These are phyloP conservation scores for Siphonodentalium dalli DNA, from an alignment of 2,888 invertebrate species.

Conservation along the genomic window DNA sequence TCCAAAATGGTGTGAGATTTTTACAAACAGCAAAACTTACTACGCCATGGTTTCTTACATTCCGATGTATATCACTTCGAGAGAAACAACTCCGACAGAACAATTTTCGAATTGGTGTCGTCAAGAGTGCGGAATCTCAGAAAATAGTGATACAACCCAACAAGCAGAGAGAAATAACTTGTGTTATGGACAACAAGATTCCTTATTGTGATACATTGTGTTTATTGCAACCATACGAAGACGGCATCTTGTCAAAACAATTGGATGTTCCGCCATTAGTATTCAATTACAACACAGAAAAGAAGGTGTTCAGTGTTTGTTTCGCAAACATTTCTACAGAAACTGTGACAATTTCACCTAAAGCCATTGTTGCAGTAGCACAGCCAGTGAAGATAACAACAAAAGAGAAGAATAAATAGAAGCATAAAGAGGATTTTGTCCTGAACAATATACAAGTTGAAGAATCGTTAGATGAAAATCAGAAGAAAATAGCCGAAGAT, in stretches of 20 bases:
- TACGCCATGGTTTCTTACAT: not conserved
- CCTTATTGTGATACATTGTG: not conserved
- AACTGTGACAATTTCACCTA: constrained; percentile 2
- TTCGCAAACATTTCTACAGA: constrained; percentile 1
- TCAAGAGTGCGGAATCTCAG: not conserved
- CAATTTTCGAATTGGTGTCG: not conserved
- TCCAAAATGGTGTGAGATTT: not conserved
- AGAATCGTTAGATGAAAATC: not conserved
- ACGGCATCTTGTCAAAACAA: not conserved
- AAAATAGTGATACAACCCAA: not conserved
- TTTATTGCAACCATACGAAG: not conserved
- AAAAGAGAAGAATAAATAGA: no score
- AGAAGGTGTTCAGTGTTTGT: not conserved
- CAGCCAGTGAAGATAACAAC: no score
- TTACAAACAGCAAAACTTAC: not conserved
- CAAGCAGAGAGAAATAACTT: not conserved
- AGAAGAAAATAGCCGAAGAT: not conserved
- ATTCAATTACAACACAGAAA: not conserved
- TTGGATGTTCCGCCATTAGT: constrained; percentile 7
- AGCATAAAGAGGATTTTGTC: no score
- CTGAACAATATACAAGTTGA: not conserved
- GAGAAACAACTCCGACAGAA: not conserved
- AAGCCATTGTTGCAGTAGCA: not conserved
- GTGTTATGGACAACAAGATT: not conserved
- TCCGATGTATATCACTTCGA: not conserved